Conservation (phyloP, 2,113 vertebrate species). For the Elachura formosa region DNA sequence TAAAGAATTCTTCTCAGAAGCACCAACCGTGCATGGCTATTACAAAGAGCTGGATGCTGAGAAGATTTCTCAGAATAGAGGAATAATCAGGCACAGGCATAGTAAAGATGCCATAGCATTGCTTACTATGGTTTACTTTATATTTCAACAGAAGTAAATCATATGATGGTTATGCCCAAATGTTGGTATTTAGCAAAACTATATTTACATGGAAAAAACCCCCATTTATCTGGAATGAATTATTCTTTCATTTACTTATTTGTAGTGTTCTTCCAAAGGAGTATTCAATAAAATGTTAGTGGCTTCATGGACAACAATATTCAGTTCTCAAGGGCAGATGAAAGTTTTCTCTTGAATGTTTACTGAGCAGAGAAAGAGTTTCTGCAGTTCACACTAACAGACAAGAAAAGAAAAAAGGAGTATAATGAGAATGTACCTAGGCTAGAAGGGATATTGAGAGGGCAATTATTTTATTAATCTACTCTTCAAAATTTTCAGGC, state of each 20-base stretch:
- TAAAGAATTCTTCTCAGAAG: not conserved
- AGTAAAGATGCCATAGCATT: not conserved
- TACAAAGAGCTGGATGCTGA: not conserved
- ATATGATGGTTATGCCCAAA: rapidly evolving
- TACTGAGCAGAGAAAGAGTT: not conserved
- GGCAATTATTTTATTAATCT: not conserved
- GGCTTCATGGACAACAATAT: not conserved
- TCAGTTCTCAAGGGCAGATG: not conserved
- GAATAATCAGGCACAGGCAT: not conserved
- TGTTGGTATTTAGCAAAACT: not conserved
- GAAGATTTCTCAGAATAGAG: not conserved
- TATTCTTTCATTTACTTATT: not conserved
- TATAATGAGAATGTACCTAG: not conserved
- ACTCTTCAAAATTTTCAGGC: not conserved
- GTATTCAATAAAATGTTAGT: not conserved
- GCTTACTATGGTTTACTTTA: not conserved
- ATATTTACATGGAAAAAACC: not conserved
- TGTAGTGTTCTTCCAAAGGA: not conserved
- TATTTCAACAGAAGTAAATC: not conserved
- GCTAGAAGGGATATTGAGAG: not conserved
- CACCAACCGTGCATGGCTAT: not conserved
- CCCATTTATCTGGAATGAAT: not conserved
- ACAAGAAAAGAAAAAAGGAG: not conserved
- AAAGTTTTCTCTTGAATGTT: not conserved
- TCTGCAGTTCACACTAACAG: not conserved